Conservation (phyloP, 1,140 invertebrate genomes). For the Liolophura sinensis region DNA sequence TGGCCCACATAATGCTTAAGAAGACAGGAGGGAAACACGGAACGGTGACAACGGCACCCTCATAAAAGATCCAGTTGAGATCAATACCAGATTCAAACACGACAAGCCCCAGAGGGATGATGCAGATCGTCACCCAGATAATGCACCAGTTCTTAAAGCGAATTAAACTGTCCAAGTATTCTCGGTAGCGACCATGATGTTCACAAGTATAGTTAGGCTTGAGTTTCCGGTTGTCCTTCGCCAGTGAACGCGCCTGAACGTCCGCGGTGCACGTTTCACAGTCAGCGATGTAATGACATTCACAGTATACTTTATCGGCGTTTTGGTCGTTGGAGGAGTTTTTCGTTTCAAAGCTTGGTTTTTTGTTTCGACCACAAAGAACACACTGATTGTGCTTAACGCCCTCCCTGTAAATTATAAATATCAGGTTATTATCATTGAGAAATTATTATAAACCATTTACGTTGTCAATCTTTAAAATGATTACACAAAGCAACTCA, state of each 20-base stretch:
- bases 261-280: conserved; percentile 26
- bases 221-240: no score
- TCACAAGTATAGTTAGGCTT: conserved; percentile 47
- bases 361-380: conserved; percentile 43
- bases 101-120: conserved; percentile 47
- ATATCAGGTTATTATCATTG: conserved; percentile 6
- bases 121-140: conserved; percentile 47
- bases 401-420: conserved; percentile 17
- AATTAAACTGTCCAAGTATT: conserved; percentile 55
- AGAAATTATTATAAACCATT: background rate
- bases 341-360: conserved; percentile 31
- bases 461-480: background rate
- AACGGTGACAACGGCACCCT: conserved; percentile 47
- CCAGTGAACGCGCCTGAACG: no score
- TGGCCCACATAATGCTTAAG: conserved; percentile 51
- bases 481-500: background rate
- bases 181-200: conserved; percentile 48
- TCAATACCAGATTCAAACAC: conserved; percentile 50
- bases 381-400: conserved; percentile 30
- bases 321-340: conserved; percentile 8
- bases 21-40: conserved; percentile 52
- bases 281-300: conserved; percentile 27
- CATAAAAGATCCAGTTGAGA: conserved; percentile 54
- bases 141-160: conserved; percentile 56
- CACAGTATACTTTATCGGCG: conserved; percentile 14